Evolutionary conservation across 2,888 invertebrate species (phyloP), one percentile per base, ranked within the genome.

Genomic region (Corythucha ciliata): DNA sequence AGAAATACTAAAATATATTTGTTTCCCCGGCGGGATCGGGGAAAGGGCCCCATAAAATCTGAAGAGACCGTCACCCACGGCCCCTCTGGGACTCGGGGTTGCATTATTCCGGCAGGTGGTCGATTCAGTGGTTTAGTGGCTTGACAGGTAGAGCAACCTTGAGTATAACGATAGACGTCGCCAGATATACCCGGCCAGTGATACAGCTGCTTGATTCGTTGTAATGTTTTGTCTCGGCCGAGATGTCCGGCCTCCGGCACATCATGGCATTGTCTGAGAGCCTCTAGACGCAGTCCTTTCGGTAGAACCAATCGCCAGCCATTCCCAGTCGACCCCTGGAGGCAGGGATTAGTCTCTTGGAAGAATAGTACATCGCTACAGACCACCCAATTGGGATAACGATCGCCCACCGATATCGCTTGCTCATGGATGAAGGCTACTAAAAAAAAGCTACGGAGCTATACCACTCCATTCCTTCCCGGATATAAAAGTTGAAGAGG

Each of bases 21-120:
- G 48, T 62, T 58, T 7, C 62, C 62, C 42, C 56, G 54, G 2
- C 40, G 50, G 10, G 63, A 64, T 1, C 61, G 39, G 0, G 63
- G 63, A 7, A 65, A 52, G 2, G 64, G 65, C 7, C 63, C 64
- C 14, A 66, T 55, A 1, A 66, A 25, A 41, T 67, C 65, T 0
- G 54, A 29, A 8, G 51, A 50, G 10, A 42, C 50, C 4, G 33
- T 33, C 4, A 32, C 21, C 49, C 49, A 49, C 8, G 49, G 41
- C 21, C 16, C 24, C 3, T 34, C 41, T 14, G 16, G 29, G 22
- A 41, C 40, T 12, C 49, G 40, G 14, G 49, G 49, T 24, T n/a
- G 41, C 49, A 49, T 41, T 16, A 29, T 16, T 21, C 49, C 49
- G 14, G 41, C 18, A 26, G 41, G 41, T 4, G 29, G 7, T 6